Evolutionary conservation across 2,797 vertebrate species (phyloP), one percentile per base, ranked within the genome.

Genomic region (Gouania willdenowi): DNA sequence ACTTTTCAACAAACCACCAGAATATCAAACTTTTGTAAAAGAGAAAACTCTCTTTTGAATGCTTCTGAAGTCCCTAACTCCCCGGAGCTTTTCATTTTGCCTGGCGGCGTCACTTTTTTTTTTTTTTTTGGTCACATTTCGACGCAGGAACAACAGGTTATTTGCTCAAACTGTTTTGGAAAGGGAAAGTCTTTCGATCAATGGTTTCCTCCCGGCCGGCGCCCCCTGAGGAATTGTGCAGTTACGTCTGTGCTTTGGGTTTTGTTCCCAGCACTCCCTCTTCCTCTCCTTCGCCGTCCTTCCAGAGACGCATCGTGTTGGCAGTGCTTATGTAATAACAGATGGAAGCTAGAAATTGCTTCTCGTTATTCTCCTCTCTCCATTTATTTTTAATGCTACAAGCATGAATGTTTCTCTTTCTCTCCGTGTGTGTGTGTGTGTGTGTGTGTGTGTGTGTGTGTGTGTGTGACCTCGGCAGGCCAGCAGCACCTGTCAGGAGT

Each of bases 241-340:
- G 52, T 40, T 33, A 23, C 36, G 68, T 46, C 36, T 39, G 52
- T 66, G 52, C 56, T 45, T 48, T 42, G 41, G 32, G 37, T 33
- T 42, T 45, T 42, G 39, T 40, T 42, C 39, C 39, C 59, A 6
- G 41, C 59, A 53, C 51, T 44, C 27, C 30, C 26, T 70, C 61
- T 63, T 62, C 70, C 54, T 52, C 54, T 59, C 48, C 41, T 66
- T 26, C 42, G 25, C 51, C 26, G 34, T 66, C 72, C 71, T 80
- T 76, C 75, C 78, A 77, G 70, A 72, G 66, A 91, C 90, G 88
- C 86, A 89, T 92, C 87, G 92, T 91, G 92, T 98, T 98, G 95
- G 95, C 95, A 98, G 91, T 89, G 91, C 92, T 94, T 94, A 95
- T 91, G 93, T 95, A 96, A 97, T 93, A 97, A 96, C 95, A 98